A percentile compares a stretch with the other conserved stretches of the same genome.
These are phyloP conservation scores for Hippocampus barbouri DNA, from an alignment of 2,113 vertebrate genomes.

Conservation along the genomic window DNA sequence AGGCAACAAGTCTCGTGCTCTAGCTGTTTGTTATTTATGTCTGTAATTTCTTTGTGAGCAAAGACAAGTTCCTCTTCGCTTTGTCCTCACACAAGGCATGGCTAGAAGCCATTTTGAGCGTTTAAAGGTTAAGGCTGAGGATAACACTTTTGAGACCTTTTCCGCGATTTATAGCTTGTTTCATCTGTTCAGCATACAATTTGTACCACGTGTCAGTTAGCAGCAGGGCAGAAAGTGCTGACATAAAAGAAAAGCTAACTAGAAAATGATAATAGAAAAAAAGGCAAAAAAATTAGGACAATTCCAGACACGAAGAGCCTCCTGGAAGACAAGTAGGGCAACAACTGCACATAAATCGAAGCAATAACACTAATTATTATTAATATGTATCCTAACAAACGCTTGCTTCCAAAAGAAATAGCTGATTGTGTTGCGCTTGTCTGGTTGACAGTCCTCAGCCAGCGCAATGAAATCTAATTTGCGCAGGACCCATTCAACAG, in stretches of 20 bases:
- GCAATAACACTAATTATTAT: no score
- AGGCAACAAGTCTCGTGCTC: neutral
- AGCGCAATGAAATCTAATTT: slow-evolving; percentile 52
- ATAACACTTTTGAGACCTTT: neutral
- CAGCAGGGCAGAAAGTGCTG: neutral
- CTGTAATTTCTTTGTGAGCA: neutral
- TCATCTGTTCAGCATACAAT: neutral
- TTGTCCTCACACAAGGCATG: neutral
- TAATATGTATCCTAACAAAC: neutral
- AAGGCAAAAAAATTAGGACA: no score
- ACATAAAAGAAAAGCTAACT: neutral
- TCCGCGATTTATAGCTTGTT: neutral
- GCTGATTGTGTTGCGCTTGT: slow-evolving; percentile 16
- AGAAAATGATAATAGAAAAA: no score
- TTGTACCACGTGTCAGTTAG: neutral
- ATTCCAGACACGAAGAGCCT: no score
- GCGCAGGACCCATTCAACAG: slow-evolving; percentile 64
- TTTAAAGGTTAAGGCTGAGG: neutral
- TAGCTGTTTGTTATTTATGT: neutral
- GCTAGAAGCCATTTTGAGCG: neutral
- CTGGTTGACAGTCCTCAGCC: slow-evolving; percentile 57
- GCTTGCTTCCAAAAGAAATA: slow-evolving; percentile 22
- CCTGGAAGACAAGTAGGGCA: no score
- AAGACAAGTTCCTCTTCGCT: neutral
- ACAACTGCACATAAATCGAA: no score